Evolutionary conservation across 2,797 vertebrate species (phyloP).

Genomic region (Phaenicophaeus curvirostris): DNA sequence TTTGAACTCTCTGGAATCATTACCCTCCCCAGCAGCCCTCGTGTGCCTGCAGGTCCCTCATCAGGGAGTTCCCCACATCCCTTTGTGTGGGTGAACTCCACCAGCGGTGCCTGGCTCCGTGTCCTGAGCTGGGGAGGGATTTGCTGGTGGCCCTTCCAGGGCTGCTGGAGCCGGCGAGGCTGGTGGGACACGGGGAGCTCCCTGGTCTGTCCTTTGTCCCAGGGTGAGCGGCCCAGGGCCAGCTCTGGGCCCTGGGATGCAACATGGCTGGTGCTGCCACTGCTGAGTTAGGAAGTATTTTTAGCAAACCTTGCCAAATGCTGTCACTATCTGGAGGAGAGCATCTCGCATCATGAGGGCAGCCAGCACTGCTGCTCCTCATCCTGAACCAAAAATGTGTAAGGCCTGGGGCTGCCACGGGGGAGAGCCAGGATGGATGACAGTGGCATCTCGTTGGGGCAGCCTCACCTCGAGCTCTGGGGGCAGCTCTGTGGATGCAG

Average conservation of each 20-base stretch:
- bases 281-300: background rate
- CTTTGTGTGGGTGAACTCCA: background rate
- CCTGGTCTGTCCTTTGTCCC: too few relatives aligned
- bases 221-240: background rate
- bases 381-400: background rate
- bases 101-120: background rate
- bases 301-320: background rate
- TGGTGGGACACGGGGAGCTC: accelerated
- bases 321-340: background rate
- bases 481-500: too few relatives aligned
- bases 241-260: background rate
- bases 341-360: background rate
- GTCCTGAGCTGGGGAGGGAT: background rate
- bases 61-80: background rate
- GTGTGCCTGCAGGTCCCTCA: background rate
- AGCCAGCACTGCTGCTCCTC: background rate
- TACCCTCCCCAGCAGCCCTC: background rate
- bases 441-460: background rate
- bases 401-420: accelerated
- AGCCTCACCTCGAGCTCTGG: too few relatives aligned
- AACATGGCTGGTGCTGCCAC: background rate
- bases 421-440: accelerated
- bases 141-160: background rate
- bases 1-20: constrained; percentile 9
- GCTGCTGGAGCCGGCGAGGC: background rate